phyloP scores from a whole-genome alignment of 1,140 invertebrate genomes.

The Ephestia elutella region DNA sequence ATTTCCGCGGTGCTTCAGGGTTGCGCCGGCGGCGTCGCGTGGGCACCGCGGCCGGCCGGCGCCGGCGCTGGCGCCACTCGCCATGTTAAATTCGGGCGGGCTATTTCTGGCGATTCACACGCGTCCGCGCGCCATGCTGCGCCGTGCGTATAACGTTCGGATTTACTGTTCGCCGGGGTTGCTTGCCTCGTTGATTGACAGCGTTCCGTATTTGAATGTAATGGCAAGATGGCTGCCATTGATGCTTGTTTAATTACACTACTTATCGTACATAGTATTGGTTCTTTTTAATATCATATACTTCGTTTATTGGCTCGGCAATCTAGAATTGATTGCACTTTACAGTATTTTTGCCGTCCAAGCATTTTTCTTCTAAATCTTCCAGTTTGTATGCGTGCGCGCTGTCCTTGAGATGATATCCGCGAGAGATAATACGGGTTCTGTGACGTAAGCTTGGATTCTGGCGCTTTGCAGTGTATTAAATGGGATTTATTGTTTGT shows the following conservation, averaged over 20 bases:
- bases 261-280: too few species aligned
- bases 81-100: conserved; percentile 64
- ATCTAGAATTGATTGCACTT: neutral
- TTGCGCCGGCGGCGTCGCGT: conserved; percentile 28
- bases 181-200: neutral
- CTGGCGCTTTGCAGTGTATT: conserved; percentile 35
- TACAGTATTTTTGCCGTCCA: neutral
- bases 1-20: neutral
- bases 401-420: conserved; percentile 23
- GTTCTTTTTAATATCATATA: too few species aligned
- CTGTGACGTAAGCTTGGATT: conserved; percentile 13
- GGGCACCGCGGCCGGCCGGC: conserved; percentile 52
- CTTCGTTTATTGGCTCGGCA: neutral
- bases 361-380: neutral
- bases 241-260: too few species aligned
- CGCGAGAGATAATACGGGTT: conserved; percentile 15
- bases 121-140: conserved; percentile 29
- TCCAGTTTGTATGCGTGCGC: neutral
- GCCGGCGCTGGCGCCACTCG: conserved; percentile 60
- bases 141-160: conserved; percentile 46
- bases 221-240: neutral
- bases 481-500: conserved; percentile 40
- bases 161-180: conserved; percentile 24
- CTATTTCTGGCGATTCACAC: conserved; percentile 67
- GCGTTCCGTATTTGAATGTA: neutral